phyloP scores from a whole-genome alignment of 2,888 invertebrate genomes.

The Phengaris alcon region DNA sequence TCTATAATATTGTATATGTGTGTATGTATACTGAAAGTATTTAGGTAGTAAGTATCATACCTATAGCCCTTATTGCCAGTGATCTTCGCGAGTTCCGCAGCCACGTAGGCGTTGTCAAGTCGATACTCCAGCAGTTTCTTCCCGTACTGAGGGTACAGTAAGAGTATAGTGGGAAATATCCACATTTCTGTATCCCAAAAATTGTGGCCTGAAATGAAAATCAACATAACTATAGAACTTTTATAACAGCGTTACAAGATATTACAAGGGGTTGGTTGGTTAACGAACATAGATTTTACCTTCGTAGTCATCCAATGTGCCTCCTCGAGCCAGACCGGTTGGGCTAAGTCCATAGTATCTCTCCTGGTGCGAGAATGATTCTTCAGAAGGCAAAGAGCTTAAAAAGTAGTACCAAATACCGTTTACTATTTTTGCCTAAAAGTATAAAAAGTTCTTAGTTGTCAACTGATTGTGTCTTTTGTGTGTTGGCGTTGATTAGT shows the following conservation, averaged over 20 bases:
- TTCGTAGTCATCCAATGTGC: constrained; percentile 70
- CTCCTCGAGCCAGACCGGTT: constrained; percentile 78
- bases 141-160: constrained; percentile 73
- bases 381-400: constrained; percentile 75
- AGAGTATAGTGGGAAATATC: constrained; percentile 79
- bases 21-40: neutral
- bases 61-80: constrained; percentile 78
- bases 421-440: constrained; percentile 72
- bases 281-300: constrained; percentile 47
- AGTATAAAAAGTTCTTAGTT: constrained; percentile 33
- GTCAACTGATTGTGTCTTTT: no score
- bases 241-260: no score
- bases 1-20: no score
- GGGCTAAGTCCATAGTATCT: constrained; percentile 79
- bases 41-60: constrained; percentile 44
- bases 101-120: constrained; percentile 68
- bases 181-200: constrained; percentile 83
- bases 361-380: constrained; percentile 64
- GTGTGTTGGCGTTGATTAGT: no score
- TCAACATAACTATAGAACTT: neutral
- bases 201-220: constrained; percentile 72
- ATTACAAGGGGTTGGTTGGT: no score
- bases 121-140: constrained; percentile 75
- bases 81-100: constrained; percentile 68
- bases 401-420: constrained; percentile 80